phyloP scores from a whole-genome alignment of 2,797 vertebrate species.

The Mastacembelus armatus region DNA sequence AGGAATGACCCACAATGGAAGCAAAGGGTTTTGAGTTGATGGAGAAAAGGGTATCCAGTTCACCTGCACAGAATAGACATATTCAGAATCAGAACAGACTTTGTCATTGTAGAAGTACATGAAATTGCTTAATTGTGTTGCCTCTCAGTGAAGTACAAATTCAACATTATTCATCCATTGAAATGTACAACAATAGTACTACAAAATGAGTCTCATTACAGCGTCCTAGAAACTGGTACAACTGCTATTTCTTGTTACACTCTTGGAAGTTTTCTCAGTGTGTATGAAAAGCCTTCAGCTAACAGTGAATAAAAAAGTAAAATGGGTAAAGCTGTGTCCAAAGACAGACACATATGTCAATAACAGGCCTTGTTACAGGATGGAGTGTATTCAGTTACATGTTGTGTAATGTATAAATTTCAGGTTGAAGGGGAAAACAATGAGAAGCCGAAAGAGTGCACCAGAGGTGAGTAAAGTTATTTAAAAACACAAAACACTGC shows the following conservation, averaged over 20 bases:
- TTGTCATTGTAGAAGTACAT: too few species aligned
- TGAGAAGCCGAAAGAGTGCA: slow-evolving; percentile 15
- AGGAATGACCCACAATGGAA: not conserved
- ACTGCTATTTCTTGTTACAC: not conserved
- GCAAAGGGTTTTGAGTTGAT: too few species aligned
- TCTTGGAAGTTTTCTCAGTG: too few species aligned
- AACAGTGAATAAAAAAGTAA: not conserved
- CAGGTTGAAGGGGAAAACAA: slow-evolving; percentile 50
- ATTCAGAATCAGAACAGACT: too few species aligned
- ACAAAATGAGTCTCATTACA: too few species aligned
- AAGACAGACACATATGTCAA: not conserved
- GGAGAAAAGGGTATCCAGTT: not conserved
- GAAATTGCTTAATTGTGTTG: too few species aligned
- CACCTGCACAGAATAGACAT: not conserved
- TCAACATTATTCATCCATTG: too few species aligned
- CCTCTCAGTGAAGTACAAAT: not conserved
- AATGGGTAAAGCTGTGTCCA: not conserved
- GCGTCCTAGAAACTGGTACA: not conserved
- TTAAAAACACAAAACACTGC: slow-evolving; percentile 1
- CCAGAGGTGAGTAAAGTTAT: slow-evolving; percentile 53
- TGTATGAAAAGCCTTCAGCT: not conserved
- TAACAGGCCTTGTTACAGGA: not conserved
- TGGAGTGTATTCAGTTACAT: not conserved
- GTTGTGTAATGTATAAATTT: slow-evolving; percentile 9
- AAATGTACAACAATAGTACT: too few species aligned